phyloP scores from a whole-genome alignment of 2,113 vertebrate genomes.

The Athene noctua region DNA sequence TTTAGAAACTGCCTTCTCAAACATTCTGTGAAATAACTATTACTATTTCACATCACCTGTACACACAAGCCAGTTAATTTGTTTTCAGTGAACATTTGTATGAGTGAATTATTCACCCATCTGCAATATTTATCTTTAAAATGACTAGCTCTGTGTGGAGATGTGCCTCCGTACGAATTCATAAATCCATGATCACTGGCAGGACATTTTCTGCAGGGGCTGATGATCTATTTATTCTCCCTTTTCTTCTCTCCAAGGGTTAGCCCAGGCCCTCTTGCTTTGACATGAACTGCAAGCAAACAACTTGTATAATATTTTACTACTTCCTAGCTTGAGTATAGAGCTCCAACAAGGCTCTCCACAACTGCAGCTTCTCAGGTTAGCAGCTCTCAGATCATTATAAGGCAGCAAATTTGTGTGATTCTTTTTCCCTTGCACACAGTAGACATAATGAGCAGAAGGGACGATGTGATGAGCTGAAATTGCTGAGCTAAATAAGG shows the following conservation, averaged over 20 bases:
- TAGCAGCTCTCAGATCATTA: not conserved
- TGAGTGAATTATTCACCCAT: constrained; percentile 61
- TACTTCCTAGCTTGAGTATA: not conserved
- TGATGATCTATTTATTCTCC: constrained; percentile 51
- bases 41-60: constrained; percentile 10
- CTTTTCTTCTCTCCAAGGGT: constrained; percentile 33
- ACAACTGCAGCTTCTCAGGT: not conserved
- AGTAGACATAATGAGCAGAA: not conserved
- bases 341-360: not conserved
- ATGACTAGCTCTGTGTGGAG: constrained; percentile 12
- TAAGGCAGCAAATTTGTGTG: not conserved
- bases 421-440: not conserved
- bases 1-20: not conserved
- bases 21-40: constrained; percentile 11
- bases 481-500: not conserved
- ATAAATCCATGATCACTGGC: constrained; percentile 32
- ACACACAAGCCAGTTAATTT: constrained; percentile 40
- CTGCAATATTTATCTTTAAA: constrained; percentile 66
- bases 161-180: not conserved
- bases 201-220: constrained; percentile 30
- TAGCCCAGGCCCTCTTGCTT: constrained; percentile 5
- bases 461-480: not conserved
- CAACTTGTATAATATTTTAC: not conserved
- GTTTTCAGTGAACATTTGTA: constrained; percentile 47
- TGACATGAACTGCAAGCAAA: constrained; percentile 9